Evolutionary conservation across 2,888 invertebrate species (phyloP).

Genomic region (Empis stercorea): DNA sequence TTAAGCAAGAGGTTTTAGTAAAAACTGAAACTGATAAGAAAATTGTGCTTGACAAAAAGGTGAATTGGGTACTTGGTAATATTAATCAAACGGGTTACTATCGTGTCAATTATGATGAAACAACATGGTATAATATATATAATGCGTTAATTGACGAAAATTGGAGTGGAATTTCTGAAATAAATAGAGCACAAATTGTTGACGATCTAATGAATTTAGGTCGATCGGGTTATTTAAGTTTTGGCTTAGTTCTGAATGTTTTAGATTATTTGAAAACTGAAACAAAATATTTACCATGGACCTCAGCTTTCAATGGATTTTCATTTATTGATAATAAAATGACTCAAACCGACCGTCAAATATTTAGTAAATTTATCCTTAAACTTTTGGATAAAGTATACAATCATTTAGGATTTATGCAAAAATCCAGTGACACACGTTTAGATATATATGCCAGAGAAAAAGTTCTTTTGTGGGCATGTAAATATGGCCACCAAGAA

Average conservation of each 20-base stretch:
- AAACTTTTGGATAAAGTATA: conserved; percentile 2
- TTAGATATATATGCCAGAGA: conserved; percentile 5
- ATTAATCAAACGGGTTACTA: conserved; percentile 36
- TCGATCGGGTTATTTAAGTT: conserved; percentile 40
- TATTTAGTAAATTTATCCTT: not conserved
- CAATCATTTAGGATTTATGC: not conserved
- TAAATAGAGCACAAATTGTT: conserved; percentile 62
- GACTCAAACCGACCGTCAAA: not conserved
- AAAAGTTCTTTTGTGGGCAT: conserved; percentile 7
- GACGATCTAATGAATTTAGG: conserved; percentile 60
- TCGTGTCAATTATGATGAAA: conserved; percentile 53
- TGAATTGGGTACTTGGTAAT: conserved; percentile 28
- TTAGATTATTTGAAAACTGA: conserved; percentile 42
- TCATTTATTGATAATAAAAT: not conserved
- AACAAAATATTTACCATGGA: conserved; percentile 52
- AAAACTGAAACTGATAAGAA: conserved; percentile 8
- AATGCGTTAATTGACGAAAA: conserved; percentile 13
- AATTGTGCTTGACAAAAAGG: conserved; percentile 4
- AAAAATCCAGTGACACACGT: not conserved
- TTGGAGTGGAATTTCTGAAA: conserved; percentile 20
- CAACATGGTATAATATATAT: conserved; percentile 39
- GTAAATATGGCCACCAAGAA: conserved; percentile 5
- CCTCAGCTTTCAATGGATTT: conserved; percentile 42
- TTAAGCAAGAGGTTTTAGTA: conserved; percentile 19
- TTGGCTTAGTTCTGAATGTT: conserved; percentile 36